phyloP scores from a whole-genome alignment of 2,113 vertebrate genomes.

The Circaetus gallicus region DNA sequence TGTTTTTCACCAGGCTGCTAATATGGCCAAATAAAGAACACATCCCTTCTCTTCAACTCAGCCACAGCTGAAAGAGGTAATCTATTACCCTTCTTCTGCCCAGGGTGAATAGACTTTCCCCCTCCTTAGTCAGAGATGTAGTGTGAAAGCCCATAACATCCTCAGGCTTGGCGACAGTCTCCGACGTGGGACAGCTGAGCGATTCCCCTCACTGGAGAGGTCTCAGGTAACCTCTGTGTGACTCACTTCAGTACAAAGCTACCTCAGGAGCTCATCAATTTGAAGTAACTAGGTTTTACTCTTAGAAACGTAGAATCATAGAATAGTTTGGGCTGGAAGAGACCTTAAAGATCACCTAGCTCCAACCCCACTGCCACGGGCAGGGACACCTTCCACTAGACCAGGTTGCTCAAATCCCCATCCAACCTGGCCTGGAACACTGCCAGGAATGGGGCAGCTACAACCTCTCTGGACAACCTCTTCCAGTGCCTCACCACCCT shows the following conservation, averaged over 20 bases:
- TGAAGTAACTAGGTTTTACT: not conserved
- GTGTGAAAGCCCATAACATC: not conserved
- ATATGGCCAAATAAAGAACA: not conserved
- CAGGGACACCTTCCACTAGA: not conserved
- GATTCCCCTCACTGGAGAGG: not conserved
- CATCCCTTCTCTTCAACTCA: not conserved
- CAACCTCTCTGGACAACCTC: not conserved
- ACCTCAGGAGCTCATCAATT: not conserved
- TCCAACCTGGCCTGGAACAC: not conserved
- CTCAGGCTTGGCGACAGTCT: not conserved
- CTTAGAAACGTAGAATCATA: not conserved
- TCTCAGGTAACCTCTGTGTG: not conserved
- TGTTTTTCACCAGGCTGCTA: not conserved
- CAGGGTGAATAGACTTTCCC: not conserved
- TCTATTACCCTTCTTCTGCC: not conserved
- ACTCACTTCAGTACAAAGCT: not conserved
- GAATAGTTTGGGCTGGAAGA: not conserved
- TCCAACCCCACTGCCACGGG: not conserved
- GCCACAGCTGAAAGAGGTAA: not conserved
- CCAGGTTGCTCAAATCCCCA: fast-evolving
- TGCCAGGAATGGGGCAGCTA: not conserved
- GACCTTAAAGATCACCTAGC: not conserved
- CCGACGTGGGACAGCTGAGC: fast-evolving
- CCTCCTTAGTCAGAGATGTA: not conserved
- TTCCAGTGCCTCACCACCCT: not conserved